These are phyloP conservation scores for Macrochelys suwanniensis DNA, from an alignment of 2,797 vertebrate genomes.

Conservation along the genomic window DNA sequence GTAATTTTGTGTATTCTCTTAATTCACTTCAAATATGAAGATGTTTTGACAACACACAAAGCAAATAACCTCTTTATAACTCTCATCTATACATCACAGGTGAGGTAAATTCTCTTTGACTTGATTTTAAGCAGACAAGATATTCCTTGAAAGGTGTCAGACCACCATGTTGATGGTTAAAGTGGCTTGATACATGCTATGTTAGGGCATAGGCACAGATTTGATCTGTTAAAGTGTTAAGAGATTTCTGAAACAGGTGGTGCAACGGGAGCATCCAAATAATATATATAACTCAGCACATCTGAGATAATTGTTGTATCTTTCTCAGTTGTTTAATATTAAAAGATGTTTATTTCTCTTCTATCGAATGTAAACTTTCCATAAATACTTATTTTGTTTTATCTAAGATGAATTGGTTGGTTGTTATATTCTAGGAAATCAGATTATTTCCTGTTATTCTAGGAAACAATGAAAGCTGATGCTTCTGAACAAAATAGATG, in stretches of 20 bases:
- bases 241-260: background rate
- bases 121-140: background rate
- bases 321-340: background rate
- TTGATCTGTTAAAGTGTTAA: background rate
- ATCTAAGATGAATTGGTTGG: background rate
- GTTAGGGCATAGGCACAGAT: background rate
- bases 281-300: no score
- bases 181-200: background rate
- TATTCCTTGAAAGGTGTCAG: background rate
- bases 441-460: background rate
- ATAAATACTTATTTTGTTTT: conserved; percentile 49
- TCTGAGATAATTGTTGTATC: background rate
- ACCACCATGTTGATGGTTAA: background rate
- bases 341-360: background rate
- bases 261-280: background rate
- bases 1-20: background rate
- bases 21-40: background rate
- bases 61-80: fast-evolving
- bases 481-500: background rate
- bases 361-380: conserved; percentile 32
- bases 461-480: background rate
- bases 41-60: background rate
- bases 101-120: background rate
- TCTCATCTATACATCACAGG: background rate
- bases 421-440: background rate